Evolutionary conservation across 1,140 invertebrate species (phyloP).

Genomic region (Drosophila lowei): DNA sequence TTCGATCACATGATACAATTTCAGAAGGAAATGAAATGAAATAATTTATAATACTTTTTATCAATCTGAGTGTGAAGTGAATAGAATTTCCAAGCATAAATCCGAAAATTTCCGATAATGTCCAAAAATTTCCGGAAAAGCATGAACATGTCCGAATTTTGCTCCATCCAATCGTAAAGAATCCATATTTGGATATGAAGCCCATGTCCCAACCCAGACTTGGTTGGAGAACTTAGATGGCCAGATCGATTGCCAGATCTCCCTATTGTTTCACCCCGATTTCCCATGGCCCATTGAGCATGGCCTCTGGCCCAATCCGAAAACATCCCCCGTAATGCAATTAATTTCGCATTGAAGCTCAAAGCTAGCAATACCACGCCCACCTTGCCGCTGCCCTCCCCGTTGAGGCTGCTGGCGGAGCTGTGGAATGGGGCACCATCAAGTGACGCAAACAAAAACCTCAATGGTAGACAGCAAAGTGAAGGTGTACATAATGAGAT

Average conservation of each 20-base stretch:
- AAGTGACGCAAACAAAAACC: slow-evolving; percentile 37
- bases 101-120: too few relatives aligned
- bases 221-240: too few relatives aligned
- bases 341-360: slow-evolving; percentile 48
- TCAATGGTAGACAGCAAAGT: slow-evolving; percentile 10
- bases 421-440: neutral
- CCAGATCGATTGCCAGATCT: slow-evolving; percentile 12
- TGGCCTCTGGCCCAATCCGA: neutral
- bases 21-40: too few relatives aligned
- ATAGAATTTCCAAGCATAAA: too few relatives aligned
- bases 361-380: slow-evolving; percentile 21
- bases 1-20: slow-evolving; percentile 3
- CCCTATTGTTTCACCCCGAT: slow-evolving; percentile 5
- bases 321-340: slow-evolving; percentile 48
- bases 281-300: slow-evolving; percentile 33
- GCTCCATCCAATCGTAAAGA: too few relatives aligned
- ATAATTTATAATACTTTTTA: slow-evolving; percentile 3
- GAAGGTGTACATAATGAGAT: slow-evolving; percentile 47
- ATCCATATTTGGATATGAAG: too few relatives aligned
- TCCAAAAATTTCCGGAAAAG: too few relatives aligned
- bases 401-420: too few relatives aligned
- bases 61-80: neutral
- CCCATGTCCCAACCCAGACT: too few relatives aligned
- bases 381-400: too few relatives aligned
- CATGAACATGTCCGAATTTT: too few relatives aligned